A percentile compares a stretch with the other conserved stretches of the same genome.
These are phyloP conservation scores for Brienomyrus longianalis DNA, from an alignment of 2,113 vertebrate genomes.

Conservation along the genomic window DNA sequence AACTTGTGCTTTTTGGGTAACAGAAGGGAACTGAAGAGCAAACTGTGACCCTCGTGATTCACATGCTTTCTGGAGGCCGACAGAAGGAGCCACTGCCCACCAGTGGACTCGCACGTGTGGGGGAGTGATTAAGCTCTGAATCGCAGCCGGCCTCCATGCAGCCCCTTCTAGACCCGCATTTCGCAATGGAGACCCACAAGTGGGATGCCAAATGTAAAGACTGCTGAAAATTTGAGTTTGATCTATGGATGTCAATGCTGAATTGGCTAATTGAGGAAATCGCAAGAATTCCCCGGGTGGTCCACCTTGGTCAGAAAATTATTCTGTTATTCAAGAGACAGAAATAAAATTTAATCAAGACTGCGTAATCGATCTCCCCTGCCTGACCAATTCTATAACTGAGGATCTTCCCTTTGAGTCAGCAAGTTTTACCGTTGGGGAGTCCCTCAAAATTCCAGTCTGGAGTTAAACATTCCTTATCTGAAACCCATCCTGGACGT, in stretches of 20 bases:
- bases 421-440: not conserved
- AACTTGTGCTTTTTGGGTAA: not conserved
- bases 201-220: not conserved
- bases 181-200: not conserved
- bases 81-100: not conserved
- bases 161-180: not conserved
- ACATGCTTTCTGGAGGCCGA: not conserved
- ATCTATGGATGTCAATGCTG: not conserved
- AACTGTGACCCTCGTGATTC: not conserved
- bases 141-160: not conserved
- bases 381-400: not conserved
- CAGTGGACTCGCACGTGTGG: not conserved
- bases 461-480: not conserved
- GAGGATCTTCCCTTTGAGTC: not conserved
- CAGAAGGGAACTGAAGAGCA: not conserved
- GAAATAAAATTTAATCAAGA: not conserved
- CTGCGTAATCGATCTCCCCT: not conserved
- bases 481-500: not conserved
- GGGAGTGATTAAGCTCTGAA: not conserved
- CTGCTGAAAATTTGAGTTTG: not conserved
- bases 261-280: not conserved
- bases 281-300: not conserved
- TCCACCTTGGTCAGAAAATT: not conserved
- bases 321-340: not conserved
- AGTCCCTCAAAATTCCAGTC: not conserved